phyloP scores from a whole-genome alignment of 2,797 vertebrate genomes.

The Rhodeus uyekii region DNA sequence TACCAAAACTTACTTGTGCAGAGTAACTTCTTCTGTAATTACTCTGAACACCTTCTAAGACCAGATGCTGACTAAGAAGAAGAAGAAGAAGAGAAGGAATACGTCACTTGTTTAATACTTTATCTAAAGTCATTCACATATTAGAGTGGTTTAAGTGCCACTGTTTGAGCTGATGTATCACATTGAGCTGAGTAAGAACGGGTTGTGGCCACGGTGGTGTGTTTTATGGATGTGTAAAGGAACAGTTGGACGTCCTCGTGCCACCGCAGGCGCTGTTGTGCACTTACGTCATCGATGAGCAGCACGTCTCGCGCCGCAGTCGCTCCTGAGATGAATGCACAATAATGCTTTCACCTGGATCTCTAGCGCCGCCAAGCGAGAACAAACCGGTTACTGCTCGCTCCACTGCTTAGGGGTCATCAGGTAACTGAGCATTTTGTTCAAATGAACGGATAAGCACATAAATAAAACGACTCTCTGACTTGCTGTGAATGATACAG shows the following conservation, averaged over 20 bases:
- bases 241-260: not conserved
- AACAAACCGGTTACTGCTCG: constrained; percentile 22
- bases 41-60: not conserved
- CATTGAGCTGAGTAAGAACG: not conserved
- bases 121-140: not conserved
- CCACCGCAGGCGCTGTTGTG: constrained; percentile 58
- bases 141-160: not conserved
- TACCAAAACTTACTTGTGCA: not conserved
- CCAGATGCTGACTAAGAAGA: no score
- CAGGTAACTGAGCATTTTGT: not conserved
- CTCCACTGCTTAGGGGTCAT: not conserved
- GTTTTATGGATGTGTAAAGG: not conserved
- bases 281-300: constrained; percentile 75
- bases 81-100: no score
- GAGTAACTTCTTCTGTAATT: not conserved
- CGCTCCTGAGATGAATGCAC: constrained; percentile 83
- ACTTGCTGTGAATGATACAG: no score
- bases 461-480: no score
- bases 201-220: not conserved
- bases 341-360: constrained; percentile 77
- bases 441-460: not conserved
- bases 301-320: constrained; percentile 75
- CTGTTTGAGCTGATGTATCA: not conserved
- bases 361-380: constrained; percentile 75
- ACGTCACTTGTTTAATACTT: not conserved